Evolutionary conservation across 2,888 invertebrate genomes (phyloP), one percentile per base, ranked within the genome.

Genomic region (Sinodicranocentrus sp.): DNA sequence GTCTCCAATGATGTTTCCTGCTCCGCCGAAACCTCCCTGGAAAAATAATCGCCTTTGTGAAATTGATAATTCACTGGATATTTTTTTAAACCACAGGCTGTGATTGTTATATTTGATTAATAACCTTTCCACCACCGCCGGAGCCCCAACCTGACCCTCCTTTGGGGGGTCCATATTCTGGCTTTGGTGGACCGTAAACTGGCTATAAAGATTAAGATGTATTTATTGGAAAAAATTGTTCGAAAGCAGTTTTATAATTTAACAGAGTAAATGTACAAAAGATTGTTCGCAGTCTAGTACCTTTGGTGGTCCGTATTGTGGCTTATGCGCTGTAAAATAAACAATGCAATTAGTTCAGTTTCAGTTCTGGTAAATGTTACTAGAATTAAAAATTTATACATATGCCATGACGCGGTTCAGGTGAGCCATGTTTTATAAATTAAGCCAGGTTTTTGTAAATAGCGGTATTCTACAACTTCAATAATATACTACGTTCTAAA

Each of bases 1-100:
- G 61, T 88, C 88, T 28, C 88, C 87, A 39, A 88, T 86, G 17
- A 86, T 83, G 57, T 86, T 86, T 26, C 87, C 85, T 23, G 80
- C 84, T 48, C 87, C 85, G 23, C 84, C 85, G 21, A 57, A 25
- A n/a, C 86, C 82, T 26, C 79, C 82, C 48, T 48, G 3, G 15
- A 48, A 15, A 48, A 48, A n/a, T 10, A 48, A 39, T 5, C 39
- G 39, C 5, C 5, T 13, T 39, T 39, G 5, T 39, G 39, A n/a
- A 48, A 73, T 23, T 43, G 15, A 52, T 67, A 61, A 6, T 25
- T 52, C 2, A n/a, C 2, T 10, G 48, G n/a, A 48, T 10, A 10
- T 48, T n/a, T 48, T 48, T 48, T n/a, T 48, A 48, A 48, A n/a
- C n/a, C n/a, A n/a, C n/a, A n/a, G n/a, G n/a, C n/a, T n/a, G n/a